Base-by-base conservation (phyloP, 2,797 vertebrate species). In the Cygnus olor region DNA sequence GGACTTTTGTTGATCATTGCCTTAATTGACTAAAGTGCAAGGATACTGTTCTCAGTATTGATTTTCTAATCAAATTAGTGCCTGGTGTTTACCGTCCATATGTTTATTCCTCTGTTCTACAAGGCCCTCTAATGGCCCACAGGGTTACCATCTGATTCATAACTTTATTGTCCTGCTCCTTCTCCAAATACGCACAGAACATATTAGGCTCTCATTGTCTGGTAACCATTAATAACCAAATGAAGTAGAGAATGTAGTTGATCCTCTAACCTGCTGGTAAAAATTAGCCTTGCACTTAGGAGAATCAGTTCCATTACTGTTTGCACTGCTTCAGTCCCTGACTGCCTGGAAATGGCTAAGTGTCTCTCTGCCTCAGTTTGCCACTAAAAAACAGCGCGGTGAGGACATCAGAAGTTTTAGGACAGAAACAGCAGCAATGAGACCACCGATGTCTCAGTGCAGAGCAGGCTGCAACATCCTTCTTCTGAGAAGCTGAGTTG, bases 31-130 rank as follows among this genome's bases (percentile, higher is more conserved):
- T 82, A 42, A 93, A 95, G 71, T 85, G 92, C 70, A 90, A 93
- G 78, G 74, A 82, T 94, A 49, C 68, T 94, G 78, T 73, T 87
- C 71, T 80, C 73, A 60, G 53, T 85, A 95, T 92, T 85, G 93
- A 94, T 94, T 97, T 95, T 82, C 68, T 92, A 92, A 95, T 93
- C 38, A 93, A 92, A 90, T 95, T 85, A 85, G 65, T 53, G 60
- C 42, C 86, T 87, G 32, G 7, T 90, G 82, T 95, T 95, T 80
- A 87, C 53, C 76, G 64, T 95, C 47, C 64, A 42, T 84, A 88
- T 85, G 81, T 80, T 94, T 92, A 77, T 92, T 90, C 22, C 30
- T 80, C 47, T 92, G 32, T 73, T 73, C 60, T 80, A n/a, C 68
- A 87, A 91, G 51, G 38, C 38, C 66, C 6, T 79, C 44, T 79